Evolutionary conservation across 2,888 invertebrate genomes (phyloP).

Genomic region (Scaptodrosophila latifasciaeformis): DNA sequence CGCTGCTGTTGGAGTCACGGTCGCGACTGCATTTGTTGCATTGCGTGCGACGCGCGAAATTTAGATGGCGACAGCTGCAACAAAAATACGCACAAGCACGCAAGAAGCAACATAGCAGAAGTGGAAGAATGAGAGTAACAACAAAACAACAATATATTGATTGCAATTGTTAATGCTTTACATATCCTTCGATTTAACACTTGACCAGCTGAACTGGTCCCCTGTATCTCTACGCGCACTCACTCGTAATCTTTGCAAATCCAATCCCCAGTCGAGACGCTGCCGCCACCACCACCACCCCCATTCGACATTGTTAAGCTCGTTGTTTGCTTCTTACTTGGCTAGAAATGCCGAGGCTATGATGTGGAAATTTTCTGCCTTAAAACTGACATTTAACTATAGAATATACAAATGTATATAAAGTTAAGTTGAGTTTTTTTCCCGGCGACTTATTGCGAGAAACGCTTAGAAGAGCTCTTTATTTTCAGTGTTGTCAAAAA

Average conservation of each 20-base stretch:
- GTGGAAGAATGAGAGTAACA: slow-evolving; percentile 40
- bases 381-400: slow-evolving; percentile 32
- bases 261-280: slow-evolving; percentile 59
- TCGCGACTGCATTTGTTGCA: slow-evolving; percentile 88
- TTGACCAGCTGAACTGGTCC: slow-evolving; percentile 20
- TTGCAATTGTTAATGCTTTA: slow-evolving; percentile 24
- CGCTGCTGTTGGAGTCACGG: slow-evolving; percentile 48
- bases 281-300: slow-evolving; percentile 39
- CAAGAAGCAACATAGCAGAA: slow-evolving; percentile 13
- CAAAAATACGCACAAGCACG: slow-evolving; percentile 16
- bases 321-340: slow-evolving; percentile 1
- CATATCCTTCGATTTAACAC: slow-evolving; percentile 30
- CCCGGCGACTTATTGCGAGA: slow-evolving; percentile 28
- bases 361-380: slow-evolving; percentile 1
- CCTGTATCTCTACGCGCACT: slow-evolving; percentile 69
- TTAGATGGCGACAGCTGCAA: slow-evolving; percentile 89
- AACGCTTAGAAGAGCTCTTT: no score
- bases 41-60: slow-evolving; percentile 91
- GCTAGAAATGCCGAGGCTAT: background rate
- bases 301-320: slow-evolving; percentile 41
- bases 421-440: slow-evolving; percentile 14
- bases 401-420: slow-evolving; percentile 57
- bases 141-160: slow-evolving; percentile 43
- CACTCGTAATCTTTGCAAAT: slow-evolving; percentile 71
- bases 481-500: no score